Evolutionary conservation across 2,113 vertebrate species (phyloP), one percentile per base, ranked within the genome.

Genomic region (Stegastes partitus): DNA sequence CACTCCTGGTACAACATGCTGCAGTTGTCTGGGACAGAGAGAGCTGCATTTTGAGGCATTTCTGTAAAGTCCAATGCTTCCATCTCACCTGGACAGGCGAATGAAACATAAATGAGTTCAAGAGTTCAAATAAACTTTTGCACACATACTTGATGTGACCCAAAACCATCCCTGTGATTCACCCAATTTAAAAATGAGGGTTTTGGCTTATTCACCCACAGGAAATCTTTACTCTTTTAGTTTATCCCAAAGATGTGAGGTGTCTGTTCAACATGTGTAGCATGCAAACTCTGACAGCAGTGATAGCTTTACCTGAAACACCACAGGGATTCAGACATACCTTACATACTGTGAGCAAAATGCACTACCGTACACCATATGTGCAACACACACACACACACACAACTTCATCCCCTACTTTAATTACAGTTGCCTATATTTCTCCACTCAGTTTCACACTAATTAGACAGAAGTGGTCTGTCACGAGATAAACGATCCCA

Each of bases 391-490:
- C 80, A 78, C 78, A 58, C 58, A 75, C 83, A 78, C 83, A 74
- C 80, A 78, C 78, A 58, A 69, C 71, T 68, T 31, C 65, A 65
- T 66, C 54, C 77, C 39, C 44, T 34, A 64, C 78, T 89, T 91
- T 82, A 91, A 92, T 92, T 91, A 80, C 81, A 87, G 82, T 79
- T 68, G 75, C 85, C 81, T 86, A 77, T 84, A 91, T 83, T 92
- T 91, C 74, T 89, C 82, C 53, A 51, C 86, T 74, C 77, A 80
- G 74, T 75, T 90, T 92, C 85, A 79, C 86, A 73, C 89, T 94
- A 95, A 95, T 95, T 94, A 93, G 93, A 93, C 88, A 92, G 92
- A 93, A 92, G 89, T 88, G 91, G 92, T 92, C 73, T 91, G 88
- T 89, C 70, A 61, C 74, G 25, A 84, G 91, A 89, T 93, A 94